Conservation (phyloP, 2,888 invertebrate genomes). For the Pardosa pseudoannulata region DNA sequence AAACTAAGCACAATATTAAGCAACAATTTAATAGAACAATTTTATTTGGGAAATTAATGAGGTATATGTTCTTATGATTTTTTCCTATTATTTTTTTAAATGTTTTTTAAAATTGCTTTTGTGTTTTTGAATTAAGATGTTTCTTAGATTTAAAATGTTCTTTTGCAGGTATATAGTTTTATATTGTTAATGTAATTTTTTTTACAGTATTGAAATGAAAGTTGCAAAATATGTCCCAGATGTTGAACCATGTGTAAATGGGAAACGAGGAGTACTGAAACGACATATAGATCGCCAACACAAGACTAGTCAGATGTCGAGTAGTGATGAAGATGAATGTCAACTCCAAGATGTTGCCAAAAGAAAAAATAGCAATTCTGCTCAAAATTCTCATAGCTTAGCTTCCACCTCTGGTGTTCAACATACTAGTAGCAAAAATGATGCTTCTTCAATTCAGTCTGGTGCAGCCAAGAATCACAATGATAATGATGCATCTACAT, state of each 20-base stretch:
- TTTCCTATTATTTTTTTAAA: no score
- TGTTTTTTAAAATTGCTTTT: no score
- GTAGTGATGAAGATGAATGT: conserved; percentile 67
- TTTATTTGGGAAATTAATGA: no score
- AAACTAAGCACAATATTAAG: no score
- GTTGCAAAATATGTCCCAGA: conserved; percentile 38
- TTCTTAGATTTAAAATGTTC: no score
- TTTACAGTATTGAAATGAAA: conserved; percentile 20
- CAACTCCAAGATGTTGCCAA: conserved; percentile 3
- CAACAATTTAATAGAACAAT: no score
- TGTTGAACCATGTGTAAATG: conserved; percentile 72
- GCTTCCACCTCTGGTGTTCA: background rate
- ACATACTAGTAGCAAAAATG: background rate
- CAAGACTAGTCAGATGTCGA: conserved; percentile 31
- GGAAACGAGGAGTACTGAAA: conserved; percentile 70
- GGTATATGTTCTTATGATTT: no score
- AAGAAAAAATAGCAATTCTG: conserved; percentile 18
- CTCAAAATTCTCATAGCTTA: background rate
- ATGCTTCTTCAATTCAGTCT: background rate
- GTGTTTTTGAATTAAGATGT: no score
- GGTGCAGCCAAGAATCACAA: background rate
- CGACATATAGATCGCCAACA: conserved; percentile 26
- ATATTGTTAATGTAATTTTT: no score
- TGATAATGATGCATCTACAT: background rate
- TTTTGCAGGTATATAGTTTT: no score